These are phyloP conservation scores for Rynchops niger DNA, from an alignment of 2,113 vertebrate genomes.

Conservation along the genomic window DNA sequence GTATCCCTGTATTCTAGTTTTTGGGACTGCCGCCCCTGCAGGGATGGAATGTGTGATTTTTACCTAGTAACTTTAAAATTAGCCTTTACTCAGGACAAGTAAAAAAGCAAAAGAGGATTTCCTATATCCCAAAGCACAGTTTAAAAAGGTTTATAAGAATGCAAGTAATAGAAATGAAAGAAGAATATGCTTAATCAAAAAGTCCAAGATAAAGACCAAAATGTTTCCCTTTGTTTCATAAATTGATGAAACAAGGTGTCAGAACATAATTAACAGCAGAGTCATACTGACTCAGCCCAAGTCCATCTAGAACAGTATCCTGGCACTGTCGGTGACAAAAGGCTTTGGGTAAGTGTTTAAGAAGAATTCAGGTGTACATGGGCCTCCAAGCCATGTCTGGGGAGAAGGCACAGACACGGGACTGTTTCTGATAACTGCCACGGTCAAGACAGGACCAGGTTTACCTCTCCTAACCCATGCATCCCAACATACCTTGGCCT, in stretches of 20 bases:
- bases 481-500: neutral
- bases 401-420: neutral
- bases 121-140: neutral
- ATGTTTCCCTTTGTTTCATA: neutral
- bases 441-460: neutral
- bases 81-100: neutral
- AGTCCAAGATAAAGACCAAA: neutral
- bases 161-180: neutral
- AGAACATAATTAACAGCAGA: neutral
- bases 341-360: neutral
- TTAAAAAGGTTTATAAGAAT: neutral
- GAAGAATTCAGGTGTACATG: neutral
- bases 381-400: neutral
- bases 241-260: neutral
- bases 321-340: neutral
- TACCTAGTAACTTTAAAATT: neutral
- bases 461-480: neutral
- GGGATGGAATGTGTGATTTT: fast-evolving
- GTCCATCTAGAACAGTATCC: neutral
- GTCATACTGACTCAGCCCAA: neutral
- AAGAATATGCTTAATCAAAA: neutral
- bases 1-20: neutral
- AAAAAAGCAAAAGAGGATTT: neutral
- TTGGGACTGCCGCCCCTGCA: neutral
- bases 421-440: neutral